Evolutionary conservation across 2,113 vertebrate species (phyloP).

Genomic region (Proterorhinus semilunaris): DNA sequence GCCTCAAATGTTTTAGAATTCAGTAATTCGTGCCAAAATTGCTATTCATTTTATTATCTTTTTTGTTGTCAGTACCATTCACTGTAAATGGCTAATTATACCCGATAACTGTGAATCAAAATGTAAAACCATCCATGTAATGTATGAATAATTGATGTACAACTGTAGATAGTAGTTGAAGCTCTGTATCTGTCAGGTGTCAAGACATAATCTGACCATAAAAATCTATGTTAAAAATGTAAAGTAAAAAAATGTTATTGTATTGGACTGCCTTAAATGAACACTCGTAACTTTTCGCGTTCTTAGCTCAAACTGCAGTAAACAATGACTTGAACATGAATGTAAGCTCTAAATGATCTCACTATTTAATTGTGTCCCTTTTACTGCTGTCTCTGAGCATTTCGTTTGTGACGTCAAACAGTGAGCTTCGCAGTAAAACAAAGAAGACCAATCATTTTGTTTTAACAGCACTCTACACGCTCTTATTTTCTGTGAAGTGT

Average conservation of each 20-base stretch:
- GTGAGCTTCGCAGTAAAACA: slow-evolving; percentile 27
- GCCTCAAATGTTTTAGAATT: too few species aligned
- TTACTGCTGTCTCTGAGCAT: slow-evolving; percentile 40
- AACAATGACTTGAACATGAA: slow-evolving; percentile 67
- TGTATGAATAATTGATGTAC: slow-evolving; percentile 49
- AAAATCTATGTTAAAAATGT: slow-evolving; percentile 31
- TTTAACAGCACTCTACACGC: slow-evolving; percentile 76
- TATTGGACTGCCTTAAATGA: slow-evolving; percentile 69
- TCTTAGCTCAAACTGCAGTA: slow-evolving; percentile 27
- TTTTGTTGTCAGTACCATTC: not conserved
- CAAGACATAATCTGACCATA: slow-evolving; percentile 43
- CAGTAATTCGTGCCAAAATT: not conserved
- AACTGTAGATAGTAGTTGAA: slow-evolving; percentile 55
- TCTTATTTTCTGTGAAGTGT: slow-evolving; percentile 75
- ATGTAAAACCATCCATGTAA: slow-evolving; percentile 31
- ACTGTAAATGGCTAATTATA: slow-evolving; percentile 17
- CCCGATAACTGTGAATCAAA: slow-evolving; percentile 36
- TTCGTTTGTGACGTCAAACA: slow-evolving; percentile 48
- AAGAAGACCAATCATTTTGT: slow-evolving; percentile 50
- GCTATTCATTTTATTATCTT: not conserved
- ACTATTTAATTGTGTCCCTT: slow-evolving; percentile 33
- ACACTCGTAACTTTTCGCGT: slow-evolving; percentile 28
- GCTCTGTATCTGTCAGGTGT: slow-evolving; percentile 42
- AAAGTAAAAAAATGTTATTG: slow-evolving; percentile 34
- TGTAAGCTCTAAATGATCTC: slow-evolving; percentile 61